These are phyloP conservation scores for Cygnus olor DNA, from an alignment of 2,797 vertebrate genomes.

Conservation along the genomic window DNA sequence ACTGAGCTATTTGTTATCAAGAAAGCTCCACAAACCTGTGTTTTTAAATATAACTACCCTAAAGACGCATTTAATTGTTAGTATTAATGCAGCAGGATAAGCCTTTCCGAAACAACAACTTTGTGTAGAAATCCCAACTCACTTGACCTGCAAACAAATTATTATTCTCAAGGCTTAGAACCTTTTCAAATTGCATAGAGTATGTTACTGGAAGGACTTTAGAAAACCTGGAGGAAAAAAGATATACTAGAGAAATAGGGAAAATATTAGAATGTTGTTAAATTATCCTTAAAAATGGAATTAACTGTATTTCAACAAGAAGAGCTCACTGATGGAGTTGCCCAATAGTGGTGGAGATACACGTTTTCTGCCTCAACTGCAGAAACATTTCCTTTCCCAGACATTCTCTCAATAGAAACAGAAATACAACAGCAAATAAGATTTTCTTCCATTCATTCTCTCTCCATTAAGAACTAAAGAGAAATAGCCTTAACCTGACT, in stretches of 20 bases:
- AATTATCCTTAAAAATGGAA: not conserved
- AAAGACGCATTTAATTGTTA: not conserved
- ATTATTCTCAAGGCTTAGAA: constrained; percentile 9
- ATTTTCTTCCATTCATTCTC: constrained; percentile 27
- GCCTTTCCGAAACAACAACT: not conserved
- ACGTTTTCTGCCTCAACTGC: constrained; percentile 25
- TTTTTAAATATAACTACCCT: not conserved
- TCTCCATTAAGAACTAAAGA: constrained; percentile 12
- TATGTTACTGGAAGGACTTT: not conserved
- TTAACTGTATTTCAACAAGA: constrained; percentile 2
- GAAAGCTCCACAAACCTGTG: not conserved
- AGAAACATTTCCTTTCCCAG: constrained; percentile 38
- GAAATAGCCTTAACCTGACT: not conserved
- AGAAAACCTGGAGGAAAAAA: not conserved
- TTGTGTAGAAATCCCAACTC: not conserved
- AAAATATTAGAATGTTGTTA: not conserved
- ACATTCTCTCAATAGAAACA: constrained; percentile 16
- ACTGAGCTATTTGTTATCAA: not conserved
- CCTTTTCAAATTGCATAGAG: not conserved
- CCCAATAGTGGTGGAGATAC: not conserved
- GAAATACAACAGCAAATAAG: constrained; percentile 30
- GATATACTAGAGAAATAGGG: not conserved
- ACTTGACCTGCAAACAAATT: not conserved
- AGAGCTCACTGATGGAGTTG: not conserved
- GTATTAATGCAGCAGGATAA: not conserved